Conservation (phyloP, 64 coral and sea anemone species). For the Acropora yongei region DNA sequence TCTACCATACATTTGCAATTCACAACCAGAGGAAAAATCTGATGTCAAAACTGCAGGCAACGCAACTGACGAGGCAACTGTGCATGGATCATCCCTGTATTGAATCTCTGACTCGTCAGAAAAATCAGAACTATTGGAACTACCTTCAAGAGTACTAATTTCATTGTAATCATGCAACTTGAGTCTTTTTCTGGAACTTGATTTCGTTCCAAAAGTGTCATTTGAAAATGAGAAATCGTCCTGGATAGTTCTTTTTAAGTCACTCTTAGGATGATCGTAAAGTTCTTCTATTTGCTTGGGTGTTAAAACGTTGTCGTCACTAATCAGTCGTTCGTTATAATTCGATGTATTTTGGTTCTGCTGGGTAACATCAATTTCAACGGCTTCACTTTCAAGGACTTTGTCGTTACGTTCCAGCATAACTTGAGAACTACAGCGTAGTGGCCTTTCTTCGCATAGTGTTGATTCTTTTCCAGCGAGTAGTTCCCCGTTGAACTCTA, state of each 20-base stretch:
- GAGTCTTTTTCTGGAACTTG: slow-evolving; percentile 9
- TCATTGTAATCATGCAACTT: neutral
- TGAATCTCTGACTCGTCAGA: neutral
- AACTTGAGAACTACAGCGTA: neutral
- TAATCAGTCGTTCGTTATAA: neutral
- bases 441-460: neutral
- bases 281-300: neutral
- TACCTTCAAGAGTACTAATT: neutral
- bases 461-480: neutral
- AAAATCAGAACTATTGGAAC: neutral
- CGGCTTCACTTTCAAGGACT: neutral
- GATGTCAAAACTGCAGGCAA: neutral
- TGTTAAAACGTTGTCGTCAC: neutral
- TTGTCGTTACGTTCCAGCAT: neutral
- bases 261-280: neutral
- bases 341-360: neutral
- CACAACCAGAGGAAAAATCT: neutral
- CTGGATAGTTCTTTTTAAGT: neutral
- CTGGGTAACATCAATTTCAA: neutral
- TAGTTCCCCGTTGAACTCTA: neutral
- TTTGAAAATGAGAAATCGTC: neutral
- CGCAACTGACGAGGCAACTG: neutral
- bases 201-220: neutral
- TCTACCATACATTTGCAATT: neutral
- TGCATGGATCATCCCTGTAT: neutral